Conservation (phyloP, 2,113 vertebrate genomes). For the Garra rufa region DNA sequence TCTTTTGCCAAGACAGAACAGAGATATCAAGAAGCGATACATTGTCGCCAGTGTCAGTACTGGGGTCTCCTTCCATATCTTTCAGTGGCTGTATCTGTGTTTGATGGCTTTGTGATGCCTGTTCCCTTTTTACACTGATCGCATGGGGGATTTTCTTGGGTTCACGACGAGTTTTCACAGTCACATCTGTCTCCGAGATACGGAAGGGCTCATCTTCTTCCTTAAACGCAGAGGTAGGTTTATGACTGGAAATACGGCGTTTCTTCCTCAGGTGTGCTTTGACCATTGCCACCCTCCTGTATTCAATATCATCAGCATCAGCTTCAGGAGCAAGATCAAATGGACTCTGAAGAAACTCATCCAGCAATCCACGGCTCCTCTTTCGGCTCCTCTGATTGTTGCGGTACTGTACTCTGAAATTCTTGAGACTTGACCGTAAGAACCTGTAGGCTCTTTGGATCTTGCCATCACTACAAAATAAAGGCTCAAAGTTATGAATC, state of each 20-base stretch:
- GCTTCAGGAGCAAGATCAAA: conserved; percentile 68
- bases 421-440: conserved; percentile 67
- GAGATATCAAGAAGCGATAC: conserved; percentile 74
- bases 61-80: neutral
- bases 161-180: conserved; percentile 8
- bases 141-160: conserved; percentile 4
- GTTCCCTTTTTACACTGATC: conserved; percentile 42
- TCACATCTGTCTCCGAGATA: conserved; percentile 37
- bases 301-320: conserved; percentile 38
- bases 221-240: conserved; percentile 49
- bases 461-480: conserved; percentile 71
- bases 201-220: conserved; percentile 58
- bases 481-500: conserved; percentile 74
- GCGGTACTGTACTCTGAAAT: conserved; percentile 63
- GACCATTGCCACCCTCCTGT: neutral
- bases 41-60: conserved; percentile 48
- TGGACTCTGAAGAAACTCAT: conserved; percentile 74
- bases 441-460: conserved; percentile 66
- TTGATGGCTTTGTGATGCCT: neutral
- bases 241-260: conserved; percentile 36
- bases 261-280: conserved; percentile 58
- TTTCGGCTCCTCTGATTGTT: conserved; percentile 71
- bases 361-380: conserved; percentile 66
- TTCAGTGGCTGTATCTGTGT: neutral
- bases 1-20: conserved; percentile 73